Percentiles rank a stretch among this genome's conserved stretches.
Conservation (phyloP, 2,797 vertebrate species). For the Chaetodon trifasciatus region DNA sequence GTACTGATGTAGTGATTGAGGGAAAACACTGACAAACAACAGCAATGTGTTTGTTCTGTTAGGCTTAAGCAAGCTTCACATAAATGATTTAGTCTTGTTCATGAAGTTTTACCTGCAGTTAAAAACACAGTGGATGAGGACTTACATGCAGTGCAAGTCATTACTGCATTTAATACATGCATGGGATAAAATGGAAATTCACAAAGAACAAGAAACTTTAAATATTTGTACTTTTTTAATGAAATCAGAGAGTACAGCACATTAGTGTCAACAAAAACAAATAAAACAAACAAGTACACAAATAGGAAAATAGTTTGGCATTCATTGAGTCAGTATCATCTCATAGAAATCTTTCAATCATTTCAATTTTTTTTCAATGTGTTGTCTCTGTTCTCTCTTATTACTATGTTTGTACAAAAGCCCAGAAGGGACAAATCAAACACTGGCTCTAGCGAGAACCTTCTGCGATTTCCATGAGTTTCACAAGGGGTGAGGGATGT, state of each 20-base stretch:
- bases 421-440: too few relatives aligned
- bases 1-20: slow-evolving; percentile 9
- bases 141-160: not conserved
- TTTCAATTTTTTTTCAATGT: too few relatives aligned
- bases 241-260: too few relatives aligned
- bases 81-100: not conserved
- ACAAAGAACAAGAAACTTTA: not conserved
- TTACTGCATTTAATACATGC: not conserved
- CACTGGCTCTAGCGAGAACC: too few relatives aligned
- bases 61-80: not conserved
- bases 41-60: slow-evolving; percentile 22
- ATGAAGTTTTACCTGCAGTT: slow-evolving; percentile 20
- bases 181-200: not conserved
- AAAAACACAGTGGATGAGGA: not conserved
- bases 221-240: too few relatives aligned
- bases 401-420: too few relatives aligned
- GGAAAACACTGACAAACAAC: slow-evolving; percentile 4
- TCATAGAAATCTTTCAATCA: too few relatives aligned
- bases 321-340: not conserved
- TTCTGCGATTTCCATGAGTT: too few relatives aligned
- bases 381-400: too few relatives aligned
- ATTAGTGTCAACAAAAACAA: too few relatives aligned
- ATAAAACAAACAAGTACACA: not conserved
- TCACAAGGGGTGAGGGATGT: too few relatives aligned
- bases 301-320: not conserved